A percentile compares a stretch with the other conserved stretches of the same genome.
Conservation (phyloP, 2,113 vertebrate genomes). For the Ailurus styani region DNA sequence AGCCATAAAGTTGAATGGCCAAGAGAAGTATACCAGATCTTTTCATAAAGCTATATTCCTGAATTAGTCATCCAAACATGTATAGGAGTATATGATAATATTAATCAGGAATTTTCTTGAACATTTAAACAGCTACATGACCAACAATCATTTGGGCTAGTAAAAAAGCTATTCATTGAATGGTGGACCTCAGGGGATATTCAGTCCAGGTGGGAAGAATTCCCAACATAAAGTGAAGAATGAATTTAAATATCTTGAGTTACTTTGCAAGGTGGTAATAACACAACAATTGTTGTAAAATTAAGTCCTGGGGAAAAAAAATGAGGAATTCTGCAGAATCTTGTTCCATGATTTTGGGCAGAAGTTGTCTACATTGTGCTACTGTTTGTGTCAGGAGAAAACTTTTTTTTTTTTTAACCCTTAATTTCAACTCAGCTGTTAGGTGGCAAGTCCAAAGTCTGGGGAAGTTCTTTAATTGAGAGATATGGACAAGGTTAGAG, state of each 20-base stretch:
- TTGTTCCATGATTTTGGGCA: not conserved
- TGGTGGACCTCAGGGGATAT: not conserved
- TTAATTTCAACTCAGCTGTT: not conserved
- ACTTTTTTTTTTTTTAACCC: not conserved
- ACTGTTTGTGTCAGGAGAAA: not conserved
- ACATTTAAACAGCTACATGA: not conserved
- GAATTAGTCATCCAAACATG: not conserved
- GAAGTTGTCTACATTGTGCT: not conserved
- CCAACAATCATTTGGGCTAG: not conserved
- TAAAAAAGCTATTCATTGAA: not conserved
- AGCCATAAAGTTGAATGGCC: not conserved
- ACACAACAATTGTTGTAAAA: not conserved
- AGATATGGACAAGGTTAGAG: not conserved
- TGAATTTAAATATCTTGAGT: not conserved
- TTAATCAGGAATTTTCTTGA: not conserved
- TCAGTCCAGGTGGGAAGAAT: not conserved
- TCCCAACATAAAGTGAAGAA: not conserved
- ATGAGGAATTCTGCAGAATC: not conserved
- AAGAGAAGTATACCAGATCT: not conserved
- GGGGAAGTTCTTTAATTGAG: not conserved
- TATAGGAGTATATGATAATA: not conserved
- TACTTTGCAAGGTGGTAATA: not conserved
- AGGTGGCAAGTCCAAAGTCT: not conserved
- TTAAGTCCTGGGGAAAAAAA: not conserved
- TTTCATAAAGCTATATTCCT: not conserved